A percentile compares a stretch with the other conserved stretches of the same genome.
Conservation (phyloP, 1,140 invertebrate species). For the Gonioctena quinquepunctata region DNA sequence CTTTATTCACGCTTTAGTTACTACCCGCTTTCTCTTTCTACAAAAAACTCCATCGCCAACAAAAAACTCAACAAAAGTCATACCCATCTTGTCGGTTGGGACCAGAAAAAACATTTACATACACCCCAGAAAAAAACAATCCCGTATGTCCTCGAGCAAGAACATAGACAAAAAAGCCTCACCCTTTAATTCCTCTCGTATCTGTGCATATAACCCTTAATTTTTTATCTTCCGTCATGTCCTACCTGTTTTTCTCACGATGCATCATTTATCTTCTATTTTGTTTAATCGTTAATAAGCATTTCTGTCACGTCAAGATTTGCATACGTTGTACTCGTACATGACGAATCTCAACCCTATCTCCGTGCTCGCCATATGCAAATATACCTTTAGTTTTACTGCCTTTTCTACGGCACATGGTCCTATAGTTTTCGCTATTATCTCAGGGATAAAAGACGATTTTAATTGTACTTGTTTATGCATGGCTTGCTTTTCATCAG, state of each 20-base stretch:
- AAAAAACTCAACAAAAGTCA: constrained; percentile 14
- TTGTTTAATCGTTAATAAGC: constrained; percentile 40
- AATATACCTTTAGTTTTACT: constrained; percentile 29
- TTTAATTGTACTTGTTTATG: constrained; percentile 34
- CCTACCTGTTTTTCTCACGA: constrained; percentile 24
- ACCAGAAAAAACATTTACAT: background rate
- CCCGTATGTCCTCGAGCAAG: background rate
- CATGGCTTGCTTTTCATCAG: constrained; percentile 24
- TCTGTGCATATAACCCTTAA: constrained; percentile 13
- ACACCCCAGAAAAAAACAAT: background rate
- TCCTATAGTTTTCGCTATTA: constrained; percentile 26
- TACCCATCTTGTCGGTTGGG: background rate
- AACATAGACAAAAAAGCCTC: constrained; percentile 6
- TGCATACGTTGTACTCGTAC: constrained; percentile 22
- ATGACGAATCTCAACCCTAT: background rate
- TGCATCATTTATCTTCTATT: constrained; percentile 29
- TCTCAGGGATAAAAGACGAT: constrained; percentile 23
- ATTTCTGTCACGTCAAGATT: constrained; percentile 34
- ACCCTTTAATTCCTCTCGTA: constrained; percentile 13
- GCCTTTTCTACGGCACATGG: background rate
- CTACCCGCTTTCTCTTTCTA: background rate
- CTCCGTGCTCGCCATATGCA: constrained; percentile 2
- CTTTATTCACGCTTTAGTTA: background rate
- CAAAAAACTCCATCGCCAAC: background rate
- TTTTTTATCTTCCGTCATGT: background rate